Conservation (phyloP, 35 echinoderm and acorn worm genomes). For the Ophiothrix spiculata region DNA sequence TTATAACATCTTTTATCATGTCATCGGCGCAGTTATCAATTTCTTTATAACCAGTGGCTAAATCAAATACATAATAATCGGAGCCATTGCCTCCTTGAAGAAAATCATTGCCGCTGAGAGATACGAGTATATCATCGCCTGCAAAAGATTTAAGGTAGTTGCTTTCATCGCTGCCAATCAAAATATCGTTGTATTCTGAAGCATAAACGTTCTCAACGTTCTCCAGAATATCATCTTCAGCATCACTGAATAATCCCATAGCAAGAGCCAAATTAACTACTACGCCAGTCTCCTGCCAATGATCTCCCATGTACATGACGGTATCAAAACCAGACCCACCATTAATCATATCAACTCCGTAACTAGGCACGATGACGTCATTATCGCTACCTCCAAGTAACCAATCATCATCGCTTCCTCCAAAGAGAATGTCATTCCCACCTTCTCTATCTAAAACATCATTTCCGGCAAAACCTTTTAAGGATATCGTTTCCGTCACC, state of each 20-base stretch:
- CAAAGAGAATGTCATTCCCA: too few relatives aligned
- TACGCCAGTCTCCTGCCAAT: not conserved
- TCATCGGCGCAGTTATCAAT: too few relatives aligned
- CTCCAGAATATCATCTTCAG: conserved; percentile 5
- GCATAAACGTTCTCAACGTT: not conserved
- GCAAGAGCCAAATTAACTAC: not conserved
- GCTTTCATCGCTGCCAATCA: not conserved
- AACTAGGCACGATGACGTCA: not conserved
- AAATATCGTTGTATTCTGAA: not conserved
- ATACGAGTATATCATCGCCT: too few relatives aligned
- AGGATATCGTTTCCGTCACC: conserved; percentile 14
- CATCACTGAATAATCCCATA: not conserved
- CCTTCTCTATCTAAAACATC: too few relatives aligned
- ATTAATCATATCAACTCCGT: not conserved
- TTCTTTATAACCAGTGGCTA: too few relatives aligned
- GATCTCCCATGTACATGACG: conserved; percentile 9
- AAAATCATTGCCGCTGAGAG: too few relatives aligned
- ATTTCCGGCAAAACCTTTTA: not conserved
- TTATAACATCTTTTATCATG: too few relatives aligned
- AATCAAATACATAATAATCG: too few relatives aligned
- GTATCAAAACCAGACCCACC: conserved; percentile 7
- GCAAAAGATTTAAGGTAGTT: conserved; percentile 4
- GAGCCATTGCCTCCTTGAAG: too few relatives aligned
- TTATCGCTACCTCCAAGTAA: not conserved
- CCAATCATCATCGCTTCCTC: not conserved